These are phyloP conservation scores for Hymenopus coronatus DNA, from an alignment of 2,888 invertebrate species.

Conservation along the genomic window DNA sequence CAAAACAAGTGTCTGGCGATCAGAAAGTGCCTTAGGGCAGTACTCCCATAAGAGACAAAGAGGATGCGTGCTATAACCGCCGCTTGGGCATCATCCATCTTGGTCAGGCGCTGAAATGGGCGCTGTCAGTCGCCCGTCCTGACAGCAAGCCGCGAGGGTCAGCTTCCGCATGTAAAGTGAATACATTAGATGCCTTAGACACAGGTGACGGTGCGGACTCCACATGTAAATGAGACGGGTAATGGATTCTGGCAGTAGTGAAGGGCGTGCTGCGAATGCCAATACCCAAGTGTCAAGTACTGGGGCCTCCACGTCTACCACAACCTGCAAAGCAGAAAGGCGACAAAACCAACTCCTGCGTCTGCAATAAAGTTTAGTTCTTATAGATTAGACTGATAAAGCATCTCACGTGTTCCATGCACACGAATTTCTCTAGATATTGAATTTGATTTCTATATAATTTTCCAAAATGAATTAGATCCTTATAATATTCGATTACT, in stretches of 20 bases:
- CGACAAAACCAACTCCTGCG: no score
- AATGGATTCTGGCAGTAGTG: not conserved
- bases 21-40: not conserved
- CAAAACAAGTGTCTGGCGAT: no score
- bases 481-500: no score
- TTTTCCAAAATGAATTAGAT: no score
- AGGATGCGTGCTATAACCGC: not conserved
- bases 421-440: no score
- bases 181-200: not conserved
- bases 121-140: not conserved
- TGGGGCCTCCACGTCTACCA: no score
- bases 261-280: not conserved
- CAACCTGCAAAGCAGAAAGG: no score
- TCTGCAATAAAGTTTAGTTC: no score
- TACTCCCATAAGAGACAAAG: not conserved
- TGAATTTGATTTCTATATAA: no score
- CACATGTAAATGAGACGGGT: not conserved
- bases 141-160: not conserved
- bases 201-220: not conserved
- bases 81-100: not conserved
- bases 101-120: conserved; percentile 3
- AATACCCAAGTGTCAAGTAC: no score
- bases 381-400: no score
- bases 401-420: no score
- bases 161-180: conserved; percentile 15